Percentiles rank a stretch among this genome's conserved stretches.
Evolutionary conservation across 2,888 invertebrate species (phyloP).

Genomic region (Dasysyrphus tricinctus): DNA sequence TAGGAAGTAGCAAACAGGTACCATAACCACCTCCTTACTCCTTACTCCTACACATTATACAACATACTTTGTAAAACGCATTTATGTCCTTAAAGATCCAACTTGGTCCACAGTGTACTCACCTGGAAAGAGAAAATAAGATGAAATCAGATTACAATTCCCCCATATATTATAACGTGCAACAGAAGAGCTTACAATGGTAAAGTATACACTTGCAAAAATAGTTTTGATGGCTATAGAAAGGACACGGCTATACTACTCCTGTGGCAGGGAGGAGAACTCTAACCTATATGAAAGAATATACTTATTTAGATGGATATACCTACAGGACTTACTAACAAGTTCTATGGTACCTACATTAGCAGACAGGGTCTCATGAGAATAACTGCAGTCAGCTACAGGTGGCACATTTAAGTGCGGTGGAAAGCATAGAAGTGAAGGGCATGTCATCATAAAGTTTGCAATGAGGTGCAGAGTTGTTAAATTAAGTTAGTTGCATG

Average conservation of each 20-base stretch:
- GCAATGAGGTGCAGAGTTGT: constrained; percentile 64
- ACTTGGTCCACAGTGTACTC: constrained; percentile 62
- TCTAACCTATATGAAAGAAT: not conserved
- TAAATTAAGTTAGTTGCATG: constrained; percentile 67
- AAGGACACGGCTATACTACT: not conserved
- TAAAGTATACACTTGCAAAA: constrained; percentile 44
- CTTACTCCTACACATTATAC: not conserved
- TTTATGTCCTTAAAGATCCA: constrained; percentile 68
- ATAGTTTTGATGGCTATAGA: constrained; percentile 14
- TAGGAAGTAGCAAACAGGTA: not conserved
- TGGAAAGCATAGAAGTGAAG: constrained; percentile 32
- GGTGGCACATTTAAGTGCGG: constrained; percentile 51
- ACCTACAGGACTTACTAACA: constrained; percentile 9
- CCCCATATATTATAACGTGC: constrained; percentile 50
- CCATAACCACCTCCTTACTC: no score
- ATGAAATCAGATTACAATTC: constrained; percentile 69
- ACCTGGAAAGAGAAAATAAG: constrained; percentile 68
- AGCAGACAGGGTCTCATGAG: constrained; percentile 16
- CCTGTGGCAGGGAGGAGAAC: not conserved
- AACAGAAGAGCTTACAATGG: constrained; percentile 42
- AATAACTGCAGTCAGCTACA: constrained; percentile 56
- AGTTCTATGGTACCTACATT: constrained; percentile 31
- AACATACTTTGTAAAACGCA: constrained; percentile 65
- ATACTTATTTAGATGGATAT: not conserved
- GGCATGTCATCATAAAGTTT: constrained; percentile 54